Percentiles rank a stretch among this genome's conserved stretches.
These are phyloP conservation scores for Chrysolina oricalcia DNA, from an alignment of 2,888 invertebrate genomes.

Conservation along the genomic window DNA sequence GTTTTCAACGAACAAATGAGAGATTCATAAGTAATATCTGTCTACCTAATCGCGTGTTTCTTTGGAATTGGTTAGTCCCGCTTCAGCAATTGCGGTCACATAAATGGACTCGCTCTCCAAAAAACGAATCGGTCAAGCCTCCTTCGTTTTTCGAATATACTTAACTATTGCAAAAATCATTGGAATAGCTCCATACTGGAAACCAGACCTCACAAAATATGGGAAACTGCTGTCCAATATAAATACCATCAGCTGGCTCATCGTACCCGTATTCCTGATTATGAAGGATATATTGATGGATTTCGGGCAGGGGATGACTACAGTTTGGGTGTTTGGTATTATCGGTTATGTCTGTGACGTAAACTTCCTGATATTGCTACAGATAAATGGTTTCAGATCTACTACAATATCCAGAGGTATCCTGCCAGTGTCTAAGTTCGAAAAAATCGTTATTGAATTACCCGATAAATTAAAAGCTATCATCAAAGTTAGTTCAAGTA, in stretches of 20 bases:
- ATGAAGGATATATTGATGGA: too few species aligned
- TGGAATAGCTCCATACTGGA: background rate
- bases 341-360: background rate
- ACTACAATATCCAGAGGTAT: background rate
- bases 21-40: too few species aligned
- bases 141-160: background rate
- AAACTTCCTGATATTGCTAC: background rate
- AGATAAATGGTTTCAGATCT: background rate
- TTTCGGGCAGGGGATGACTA: background rate
- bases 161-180: background rate
- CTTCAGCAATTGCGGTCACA: background rate
- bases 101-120: background rate
- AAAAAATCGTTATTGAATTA: too few species aligned
- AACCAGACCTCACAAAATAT: background rate
- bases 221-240: background rate
- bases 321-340: background rate
- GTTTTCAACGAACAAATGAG: too few species aligned
- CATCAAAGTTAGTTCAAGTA: too few species aligned
- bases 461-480: too few species aligned
- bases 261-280: background rate
- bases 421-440: background rate
- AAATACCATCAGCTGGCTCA: background rate
- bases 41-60: too few species aligned
- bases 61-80: too few species aligned
- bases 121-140: background rate